Evolutionary conservation across 2,797 vertebrate species (phyloP).

Genomic region (Spondyliosoma cantharus): DNA sequence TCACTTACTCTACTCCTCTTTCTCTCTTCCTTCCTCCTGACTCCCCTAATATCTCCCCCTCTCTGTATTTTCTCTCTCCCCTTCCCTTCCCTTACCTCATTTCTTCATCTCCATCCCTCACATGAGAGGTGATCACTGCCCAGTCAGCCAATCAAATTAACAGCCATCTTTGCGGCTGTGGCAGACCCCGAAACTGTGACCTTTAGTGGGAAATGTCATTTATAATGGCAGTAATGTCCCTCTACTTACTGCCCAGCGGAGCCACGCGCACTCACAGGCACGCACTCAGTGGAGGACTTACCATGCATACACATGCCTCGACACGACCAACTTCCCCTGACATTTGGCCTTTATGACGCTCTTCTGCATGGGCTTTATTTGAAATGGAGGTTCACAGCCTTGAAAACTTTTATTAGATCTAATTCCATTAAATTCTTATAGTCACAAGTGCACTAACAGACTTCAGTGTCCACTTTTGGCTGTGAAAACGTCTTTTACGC

Average conservation of each 20-base stretch:
- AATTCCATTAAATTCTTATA: conserved; percentile 54
- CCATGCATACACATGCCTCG: conserved; percentile 52
- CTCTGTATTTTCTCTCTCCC: conserved; percentile 14
- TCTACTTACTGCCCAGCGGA: conserved; percentile 76
- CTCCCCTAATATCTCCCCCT: conserved; percentile 63
- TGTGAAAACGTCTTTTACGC: conserved; percentile 55
- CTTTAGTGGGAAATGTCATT: conserved; percentile 84
- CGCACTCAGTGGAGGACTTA: conserved; percentile 26
- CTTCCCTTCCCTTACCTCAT: background rate
- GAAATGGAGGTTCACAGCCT: conserved; percentile 45
- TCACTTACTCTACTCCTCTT: conserved; percentile 73
- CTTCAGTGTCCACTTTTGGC: conserved; percentile 48
- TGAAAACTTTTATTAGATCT: conserved; percentile 57
- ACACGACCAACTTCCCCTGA: conserved; percentile 46
- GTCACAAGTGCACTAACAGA: conserved; percentile 49
- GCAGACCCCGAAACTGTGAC: conserved; percentile 76
- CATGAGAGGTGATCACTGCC: conserved; percentile 72
- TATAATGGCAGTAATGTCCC: conserved; percentile 81
- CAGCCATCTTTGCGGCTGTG: conserved; percentile 68
- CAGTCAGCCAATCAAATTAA: conserved; percentile 83
- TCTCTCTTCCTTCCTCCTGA: conserved; percentile 60
- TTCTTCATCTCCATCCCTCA: conserved; percentile 43
- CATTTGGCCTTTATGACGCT: conserved; percentile 72
- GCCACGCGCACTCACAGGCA: conserved; percentile 34
- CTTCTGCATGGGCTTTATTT: conserved; percentile 54